A percentile compares a stretch with the other conserved stretches of the same genome.
Conservation (phyloP, 2,888 invertebrate genomes). For the Toxonevra muliebris region DNA sequence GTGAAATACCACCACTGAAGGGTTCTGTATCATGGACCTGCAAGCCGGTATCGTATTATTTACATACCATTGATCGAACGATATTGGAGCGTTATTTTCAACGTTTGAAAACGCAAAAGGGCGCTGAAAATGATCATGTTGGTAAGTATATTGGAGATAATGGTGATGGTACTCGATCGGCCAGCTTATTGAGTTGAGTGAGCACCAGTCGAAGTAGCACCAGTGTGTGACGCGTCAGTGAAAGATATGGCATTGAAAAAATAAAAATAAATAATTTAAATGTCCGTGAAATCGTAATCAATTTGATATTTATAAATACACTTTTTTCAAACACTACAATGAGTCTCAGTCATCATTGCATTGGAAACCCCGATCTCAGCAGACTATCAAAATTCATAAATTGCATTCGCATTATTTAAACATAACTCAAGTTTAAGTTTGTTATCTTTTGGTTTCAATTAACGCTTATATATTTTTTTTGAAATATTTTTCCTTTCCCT, state of each 20-base stretch:
- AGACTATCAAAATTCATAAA: constrained; percentile 18
- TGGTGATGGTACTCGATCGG: too few species aligned
- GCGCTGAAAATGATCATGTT: constrained; percentile 65
- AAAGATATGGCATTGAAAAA: not conserved
- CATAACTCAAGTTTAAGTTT: constrained; percentile 7
- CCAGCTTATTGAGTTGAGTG: too few species aligned
- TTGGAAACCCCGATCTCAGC: not conserved
- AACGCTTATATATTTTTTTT: not conserved
- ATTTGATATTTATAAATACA: not conserved
- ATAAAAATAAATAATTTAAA: not conserved
- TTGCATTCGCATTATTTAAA: constrained; percentile 11
- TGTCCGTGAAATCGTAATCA: not conserved
- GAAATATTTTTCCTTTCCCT: not conserved
- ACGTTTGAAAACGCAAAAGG: constrained; percentile 89
- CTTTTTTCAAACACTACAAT: not conserved
- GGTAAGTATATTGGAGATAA: constrained; percentile 53
- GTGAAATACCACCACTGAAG: constrained; percentile 92
- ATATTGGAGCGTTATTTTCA: constrained; percentile 97
- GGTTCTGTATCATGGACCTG: constrained; percentile 99
- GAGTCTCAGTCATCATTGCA: constrained; percentile 17
- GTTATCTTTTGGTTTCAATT: not conserved
- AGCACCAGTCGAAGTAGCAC: too few species aligned
- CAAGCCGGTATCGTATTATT: constrained; percentile 97
- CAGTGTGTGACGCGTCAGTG: not conserved
- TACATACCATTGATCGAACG: constrained; percentile 97